Conservation (phyloP, 1,140 invertebrate genomes). For the Monomorium pharaonis region DNA sequence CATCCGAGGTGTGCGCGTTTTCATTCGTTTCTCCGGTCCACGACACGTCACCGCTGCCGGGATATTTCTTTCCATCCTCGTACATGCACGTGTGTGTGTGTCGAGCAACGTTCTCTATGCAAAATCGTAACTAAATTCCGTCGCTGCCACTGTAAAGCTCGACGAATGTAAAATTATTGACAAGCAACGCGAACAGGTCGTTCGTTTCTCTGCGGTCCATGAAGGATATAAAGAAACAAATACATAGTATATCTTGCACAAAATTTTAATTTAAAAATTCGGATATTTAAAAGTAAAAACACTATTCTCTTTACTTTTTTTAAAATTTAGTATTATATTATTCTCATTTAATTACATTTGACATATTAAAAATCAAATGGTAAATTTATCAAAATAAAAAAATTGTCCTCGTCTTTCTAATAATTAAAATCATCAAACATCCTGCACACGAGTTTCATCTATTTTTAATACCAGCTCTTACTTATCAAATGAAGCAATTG, state of each 20-base stretch:
- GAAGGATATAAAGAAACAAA: background rate
- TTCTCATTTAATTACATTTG: background rate
- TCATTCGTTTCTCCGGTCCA: slow-evolving; percentile 12
- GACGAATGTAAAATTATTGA: slow-evolving; percentile 40
- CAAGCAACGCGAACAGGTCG: background rate
- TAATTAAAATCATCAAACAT: background rate
- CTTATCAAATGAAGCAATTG: background rate
- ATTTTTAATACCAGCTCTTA: background rate
- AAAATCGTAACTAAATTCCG: slow-evolving; percentile 24
- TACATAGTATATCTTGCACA: background rate
- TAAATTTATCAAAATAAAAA: background rate
- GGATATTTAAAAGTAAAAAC: background rate
- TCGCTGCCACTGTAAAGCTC: background rate
- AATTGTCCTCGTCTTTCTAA: background rate
- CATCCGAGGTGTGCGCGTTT: slow-evolving; percentile 21
- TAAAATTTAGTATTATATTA: no score
- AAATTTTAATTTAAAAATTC: background rate
- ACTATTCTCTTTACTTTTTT: background rate
- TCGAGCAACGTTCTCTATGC: background rate
- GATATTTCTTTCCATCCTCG: slow-evolving; percentile 25
- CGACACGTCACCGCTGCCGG: background rate
- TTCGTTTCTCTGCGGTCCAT: background rate
- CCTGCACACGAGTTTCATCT: background rate
- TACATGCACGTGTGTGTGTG: background rate
- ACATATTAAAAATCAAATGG: background rate